Conservation (phyloP, 2,888 invertebrate genomes). For the Carterocephalus palaemon region DNA sequence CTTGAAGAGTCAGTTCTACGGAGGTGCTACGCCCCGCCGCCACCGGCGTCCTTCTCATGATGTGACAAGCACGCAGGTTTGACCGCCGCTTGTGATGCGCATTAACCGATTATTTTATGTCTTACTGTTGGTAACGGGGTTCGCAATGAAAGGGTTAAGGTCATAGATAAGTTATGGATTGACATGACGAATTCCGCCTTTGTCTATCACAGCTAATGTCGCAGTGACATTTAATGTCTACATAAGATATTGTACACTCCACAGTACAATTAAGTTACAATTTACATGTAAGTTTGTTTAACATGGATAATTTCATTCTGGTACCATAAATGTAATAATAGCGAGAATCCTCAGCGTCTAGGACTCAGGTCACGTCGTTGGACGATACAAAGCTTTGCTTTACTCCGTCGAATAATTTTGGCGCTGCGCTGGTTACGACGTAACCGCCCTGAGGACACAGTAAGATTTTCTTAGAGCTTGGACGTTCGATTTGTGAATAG, state of each 20-base stretch:
- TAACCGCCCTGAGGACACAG: neutral
- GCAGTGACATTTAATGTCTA: no score
- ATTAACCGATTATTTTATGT: no score
- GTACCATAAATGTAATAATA: conserved; percentile 23
- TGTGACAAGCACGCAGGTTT: no score
- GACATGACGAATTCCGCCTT: no score
- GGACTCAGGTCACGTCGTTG: conserved; percentile 19
- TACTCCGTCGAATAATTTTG: conserved; percentile 20
- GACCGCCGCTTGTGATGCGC: no score
- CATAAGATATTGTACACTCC: neutral
- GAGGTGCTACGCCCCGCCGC: no score
- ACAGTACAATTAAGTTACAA: neutral
- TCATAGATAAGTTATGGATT: no score
- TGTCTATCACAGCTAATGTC: no score
- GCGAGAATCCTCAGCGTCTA: conserved; percentile 18
- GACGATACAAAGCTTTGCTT: conserved; percentile 18
- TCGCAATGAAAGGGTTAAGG: no score
- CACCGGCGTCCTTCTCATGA: no score
- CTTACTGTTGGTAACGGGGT: no score
- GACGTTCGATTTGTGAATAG: neutral
- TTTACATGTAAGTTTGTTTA: neutral
- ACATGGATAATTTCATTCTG: conserved; percentile 1
- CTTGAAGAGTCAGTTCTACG: no score
- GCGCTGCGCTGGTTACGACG: neutral
- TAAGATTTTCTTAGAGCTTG: neutral